Base-by-base conservation (phyloP, 2,888 invertebrate species). In the Macaria liturata region DNA sequence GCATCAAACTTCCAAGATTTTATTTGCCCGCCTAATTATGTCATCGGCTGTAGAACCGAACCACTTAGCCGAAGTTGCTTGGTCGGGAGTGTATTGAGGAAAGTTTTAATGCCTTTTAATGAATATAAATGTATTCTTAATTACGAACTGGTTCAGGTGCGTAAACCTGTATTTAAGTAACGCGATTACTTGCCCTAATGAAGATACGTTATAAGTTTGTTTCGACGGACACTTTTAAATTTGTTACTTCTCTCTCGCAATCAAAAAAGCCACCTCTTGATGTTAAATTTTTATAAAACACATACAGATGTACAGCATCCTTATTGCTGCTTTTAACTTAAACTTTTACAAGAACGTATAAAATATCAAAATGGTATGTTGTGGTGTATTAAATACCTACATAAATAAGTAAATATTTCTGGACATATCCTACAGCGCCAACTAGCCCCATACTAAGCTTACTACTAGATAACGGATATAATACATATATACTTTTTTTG, bases 41-140 rank as follows among this genome's bases (percentile, higher is more conserved):
- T 76, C 80, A 80, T 81, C 77, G 73, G 72, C 71, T 67, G 69
- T 39, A 46, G 46, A 45, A 53, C 45, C 68, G 69, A 64, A 72
- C 80, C 80, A 81, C 77, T 81, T 80, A 75, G 72, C 67, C 49
- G 9, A 68, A 68, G 71, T 68, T 71, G 66, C 68, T 70, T 77
- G 78, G 80, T 77, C 76, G 75, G 76, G 77, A 74, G 71, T 76
- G 78, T 84, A 78, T 80, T 70, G 69, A 83, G 75, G 83, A 88
- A 85, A 86, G 83, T 85, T 85, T 83, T 83, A 83, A 84, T 78
- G 81, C 81, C 83, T 84, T 88, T 87, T 86, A 89, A 89, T 89
- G 85, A 89, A 89, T 89, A 88, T 88, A 84, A 89, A 89, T 85
- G 82, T 78, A 84, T 81, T 86, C 87, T 89, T 88, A 88, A 90